Percentiles rank a stretch among this genome's conserved stretches.
These are phyloP conservation scores for Omphaloscelis lunosa DNA, from an alignment of 2,888 invertebrate genomes.

Conservation along the genomic window DNA sequence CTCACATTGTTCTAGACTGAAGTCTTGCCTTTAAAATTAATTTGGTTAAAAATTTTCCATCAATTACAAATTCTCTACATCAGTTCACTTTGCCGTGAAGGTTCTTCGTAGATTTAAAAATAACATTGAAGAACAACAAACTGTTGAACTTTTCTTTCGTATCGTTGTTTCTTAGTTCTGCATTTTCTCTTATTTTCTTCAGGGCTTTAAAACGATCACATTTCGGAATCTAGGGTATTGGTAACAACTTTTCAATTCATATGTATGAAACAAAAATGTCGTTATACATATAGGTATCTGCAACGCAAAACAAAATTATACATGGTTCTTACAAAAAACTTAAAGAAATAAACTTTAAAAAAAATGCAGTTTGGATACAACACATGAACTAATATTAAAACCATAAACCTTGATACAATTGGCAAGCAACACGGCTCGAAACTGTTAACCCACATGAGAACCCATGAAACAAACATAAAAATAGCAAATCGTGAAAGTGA, in stretches of 20 bases:
- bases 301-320: not conserved
- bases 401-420: conserved; percentile 46
- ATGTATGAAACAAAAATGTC: not conserved
- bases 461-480: conserved; percentile 47
- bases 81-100: conserved; percentile 35
- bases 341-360: not conserved
- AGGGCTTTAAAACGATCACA: not conserved
- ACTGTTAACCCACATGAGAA: conserved; percentile 29
- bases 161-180: not conserved
- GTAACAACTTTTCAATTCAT: not conserved
- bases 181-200: not conserved
- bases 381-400: conserved; percentile 19
- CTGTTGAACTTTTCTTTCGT: not conserved
- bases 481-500: conserved; percentile 40
- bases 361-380: conserved; percentile 23
- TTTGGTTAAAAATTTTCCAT: conserved; percentile 30
- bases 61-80: conserved; percentile 28
- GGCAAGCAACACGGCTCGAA: conserved; percentile 25
- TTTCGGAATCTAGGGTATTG: not conserved
- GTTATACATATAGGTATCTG: no score
- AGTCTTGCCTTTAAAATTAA: conserved; percentile 20
- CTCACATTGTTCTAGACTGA: conserved; percentile 19
- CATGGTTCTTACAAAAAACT: not conserved
- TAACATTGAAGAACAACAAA: conserved; percentile 1
- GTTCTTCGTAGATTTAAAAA: conserved; percentile 35